Evolutionary conservation across 92 coral and sea anemone genomes (phyloP).

Genomic region (Anthopleura xanthogrammica): DNA sequence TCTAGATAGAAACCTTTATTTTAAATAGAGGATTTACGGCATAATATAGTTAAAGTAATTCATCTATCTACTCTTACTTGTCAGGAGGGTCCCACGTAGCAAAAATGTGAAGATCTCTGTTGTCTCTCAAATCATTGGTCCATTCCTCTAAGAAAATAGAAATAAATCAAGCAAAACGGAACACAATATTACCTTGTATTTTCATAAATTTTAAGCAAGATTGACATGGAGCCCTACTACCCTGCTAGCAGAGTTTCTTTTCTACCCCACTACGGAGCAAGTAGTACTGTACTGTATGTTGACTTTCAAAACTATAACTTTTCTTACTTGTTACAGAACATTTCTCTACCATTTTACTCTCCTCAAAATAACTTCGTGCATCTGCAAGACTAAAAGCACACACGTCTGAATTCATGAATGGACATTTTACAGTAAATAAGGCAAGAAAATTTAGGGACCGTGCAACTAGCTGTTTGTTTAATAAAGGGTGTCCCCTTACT

Average conservation of each 20-base stretch:
- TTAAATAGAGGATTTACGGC: too few relatives aligned
- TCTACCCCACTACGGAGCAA: too few relatives aligned
- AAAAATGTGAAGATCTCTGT: slow-evolving; percentile 81
- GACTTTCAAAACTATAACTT: background rate
- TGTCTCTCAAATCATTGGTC: slow-evolving; percentile 78
- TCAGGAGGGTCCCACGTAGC: slow-evolving; percentile 72
- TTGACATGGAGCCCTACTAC: too few relatives aligned
- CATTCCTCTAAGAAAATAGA: slow-evolving; percentile 59
- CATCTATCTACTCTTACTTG: slow-evolving; percentile 44
- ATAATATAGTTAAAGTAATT: background rate
- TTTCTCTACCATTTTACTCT: slow-evolving; percentile 65
- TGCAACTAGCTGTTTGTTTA: too few relatives aligned
- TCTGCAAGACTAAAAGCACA: slow-evolving; percentile 61
- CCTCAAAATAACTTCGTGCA: slow-evolving; percentile 63
- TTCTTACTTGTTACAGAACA: slow-evolving; percentile 71
- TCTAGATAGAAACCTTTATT: background rate
- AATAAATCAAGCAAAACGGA: background rate
- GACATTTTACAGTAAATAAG: too few relatives aligned
- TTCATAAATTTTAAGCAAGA: too few relatives aligned
- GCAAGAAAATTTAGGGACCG: too few relatives aligned
- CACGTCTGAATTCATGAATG: too few relatives aligned
- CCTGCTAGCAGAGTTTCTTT: too few relatives aligned
- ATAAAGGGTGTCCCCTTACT: too few relatives aligned
- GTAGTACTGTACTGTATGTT: background rate
- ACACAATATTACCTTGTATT: too few relatives aligned